These are phyloP conservation scores for Pseudomyrmex concolor DNA, from an alignment of 1,140 invertebrate species.

Conservation along the genomic window DNA sequence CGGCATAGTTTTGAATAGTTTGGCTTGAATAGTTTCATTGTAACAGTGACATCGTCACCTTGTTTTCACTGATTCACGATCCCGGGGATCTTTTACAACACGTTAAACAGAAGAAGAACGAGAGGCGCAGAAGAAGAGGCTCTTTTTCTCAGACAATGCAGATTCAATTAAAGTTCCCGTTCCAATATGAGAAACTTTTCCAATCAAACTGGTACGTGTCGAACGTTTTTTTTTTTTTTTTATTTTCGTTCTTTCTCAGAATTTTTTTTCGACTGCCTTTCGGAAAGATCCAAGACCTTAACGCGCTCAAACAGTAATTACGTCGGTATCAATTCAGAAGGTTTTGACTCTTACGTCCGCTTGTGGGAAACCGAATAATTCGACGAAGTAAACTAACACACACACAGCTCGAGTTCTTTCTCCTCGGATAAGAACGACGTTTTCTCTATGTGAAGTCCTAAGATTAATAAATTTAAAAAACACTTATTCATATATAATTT, in stretches of 20 bases:
- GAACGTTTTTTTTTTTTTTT: constrained; percentile 43
- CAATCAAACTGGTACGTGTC: constrained; percentile 75
- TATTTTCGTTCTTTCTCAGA: constrained; percentile 42
- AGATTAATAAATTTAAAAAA: too few species aligned
- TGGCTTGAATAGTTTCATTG: neutral
- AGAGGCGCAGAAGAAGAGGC: constrained; percentile 9
- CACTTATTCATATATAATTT: neutral
- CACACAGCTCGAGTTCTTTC: neutral
- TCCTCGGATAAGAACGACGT: neutral
- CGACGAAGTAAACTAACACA: neutral
- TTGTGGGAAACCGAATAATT: constrained; percentile 27
- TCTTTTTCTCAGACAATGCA: constrained; percentile 67
- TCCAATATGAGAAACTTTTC: constrained; percentile 76
- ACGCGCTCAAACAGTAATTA: constrained; percentile 49
- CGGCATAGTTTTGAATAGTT: neutral
- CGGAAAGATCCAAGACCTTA: constrained; percentile 10
- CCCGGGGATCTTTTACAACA: neutral
- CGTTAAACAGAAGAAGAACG: neutral
- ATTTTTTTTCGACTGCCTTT: constrained; percentile 18
- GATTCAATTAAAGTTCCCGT: constrained; percentile 77
- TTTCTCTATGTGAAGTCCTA: constrained; percentile 2
- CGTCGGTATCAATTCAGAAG: constrained; percentile 47
- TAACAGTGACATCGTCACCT: constrained; percentile 10
- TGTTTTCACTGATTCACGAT: constrained; percentile 18
- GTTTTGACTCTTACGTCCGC: constrained; percentile 38